phyloP scores from a whole-genome alignment of 2,888 invertebrate genomes.

The Hoplodrina ambigua region DNA sequence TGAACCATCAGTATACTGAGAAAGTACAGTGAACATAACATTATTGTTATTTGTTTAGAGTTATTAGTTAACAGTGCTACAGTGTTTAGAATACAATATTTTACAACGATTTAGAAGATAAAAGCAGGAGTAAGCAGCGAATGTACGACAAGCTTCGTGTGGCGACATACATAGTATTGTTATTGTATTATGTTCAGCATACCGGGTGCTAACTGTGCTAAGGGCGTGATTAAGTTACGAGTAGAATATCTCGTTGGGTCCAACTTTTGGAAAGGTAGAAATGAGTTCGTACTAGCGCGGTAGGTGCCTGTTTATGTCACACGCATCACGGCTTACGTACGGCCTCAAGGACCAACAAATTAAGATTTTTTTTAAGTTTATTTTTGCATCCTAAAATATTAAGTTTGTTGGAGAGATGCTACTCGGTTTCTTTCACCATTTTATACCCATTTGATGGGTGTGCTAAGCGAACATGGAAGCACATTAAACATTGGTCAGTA shows the following conservation, averaged over 20 bases:
- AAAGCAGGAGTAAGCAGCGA: constrained; percentile 86
- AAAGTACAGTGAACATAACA: constrained; percentile 84
- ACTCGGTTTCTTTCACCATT: constrained; percentile 22
- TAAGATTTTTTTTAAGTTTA: neutral
- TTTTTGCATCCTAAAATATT: neutral
- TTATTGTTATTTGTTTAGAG: constrained; percentile 81
- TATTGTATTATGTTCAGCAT: constrained; percentile 4
- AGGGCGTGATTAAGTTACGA: neutral
- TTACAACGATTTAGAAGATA: constrained; percentile 84
- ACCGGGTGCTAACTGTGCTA: neutral
- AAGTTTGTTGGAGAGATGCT: constrained; percentile 26
- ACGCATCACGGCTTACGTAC: neutral
- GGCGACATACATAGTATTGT: constrained; percentile 16
- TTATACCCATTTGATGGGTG: constrained; percentile 16
- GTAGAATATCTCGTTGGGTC: constrained; percentile 35
- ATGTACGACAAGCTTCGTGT: constrained; percentile 64
- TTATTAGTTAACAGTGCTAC: constrained; percentile 84
- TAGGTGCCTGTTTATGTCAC: neutral
- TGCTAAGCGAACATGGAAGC: constrained; percentile 30
- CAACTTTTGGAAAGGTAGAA: no score
- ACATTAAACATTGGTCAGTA: constrained; percentile 29
- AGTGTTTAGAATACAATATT: constrained; percentile 84
- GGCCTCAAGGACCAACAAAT: neutral
- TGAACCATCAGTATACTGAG: constrained; percentile 86
- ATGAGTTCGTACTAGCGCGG: neutral